These are phyloP conservation scores for Drosophila yakuba DNA, from an alignment of 1,140 invertebrate genomes.

Conservation along the genomic window DNA sequence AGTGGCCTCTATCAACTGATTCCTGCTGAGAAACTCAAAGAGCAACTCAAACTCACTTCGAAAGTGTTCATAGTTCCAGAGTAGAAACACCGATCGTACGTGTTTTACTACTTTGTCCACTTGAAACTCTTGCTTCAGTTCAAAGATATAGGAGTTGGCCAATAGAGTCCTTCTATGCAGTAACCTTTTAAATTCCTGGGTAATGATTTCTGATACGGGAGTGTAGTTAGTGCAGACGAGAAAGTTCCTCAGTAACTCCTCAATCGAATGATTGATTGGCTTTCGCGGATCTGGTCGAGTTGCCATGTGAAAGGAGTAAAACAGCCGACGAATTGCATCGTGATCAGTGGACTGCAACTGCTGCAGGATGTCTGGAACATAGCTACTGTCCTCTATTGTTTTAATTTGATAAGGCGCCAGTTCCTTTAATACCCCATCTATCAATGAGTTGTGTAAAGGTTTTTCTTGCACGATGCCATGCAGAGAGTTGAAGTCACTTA, in stretches of 20 bases:
- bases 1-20: background rate
- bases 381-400: rapidly evolving
- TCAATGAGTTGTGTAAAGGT: constrained; percentile 4
- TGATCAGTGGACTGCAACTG: constrained; percentile 10
- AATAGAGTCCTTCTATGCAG: constrained; percentile 13
- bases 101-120: background rate
- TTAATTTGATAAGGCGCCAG: constrained; percentile 21
- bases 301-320: constrained; percentile 31
- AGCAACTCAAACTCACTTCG: background rate
- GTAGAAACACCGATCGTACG: constrained; percentile 9
- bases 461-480: background rate
- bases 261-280: background rate
- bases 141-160: constrained; percentile 17
- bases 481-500: constrained; percentile 2
- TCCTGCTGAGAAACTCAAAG: background rate
- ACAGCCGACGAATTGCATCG: constrained; percentile 14
- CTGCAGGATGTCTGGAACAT: constrained; percentile 17
- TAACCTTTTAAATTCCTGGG: background rate
- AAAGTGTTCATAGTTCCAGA: background rate
- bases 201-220: constrained; percentile 33
- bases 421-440: constrained; percentile 9
- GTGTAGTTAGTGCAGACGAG: constrained; percentile 15
- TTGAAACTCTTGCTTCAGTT: constrained; percentile 6
- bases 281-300: constrained; percentile 3
- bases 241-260: constrained; percentile 20